Conservation (phyloP, 2,797 vertebrate species). For the Allobates femoralis region DNA sequence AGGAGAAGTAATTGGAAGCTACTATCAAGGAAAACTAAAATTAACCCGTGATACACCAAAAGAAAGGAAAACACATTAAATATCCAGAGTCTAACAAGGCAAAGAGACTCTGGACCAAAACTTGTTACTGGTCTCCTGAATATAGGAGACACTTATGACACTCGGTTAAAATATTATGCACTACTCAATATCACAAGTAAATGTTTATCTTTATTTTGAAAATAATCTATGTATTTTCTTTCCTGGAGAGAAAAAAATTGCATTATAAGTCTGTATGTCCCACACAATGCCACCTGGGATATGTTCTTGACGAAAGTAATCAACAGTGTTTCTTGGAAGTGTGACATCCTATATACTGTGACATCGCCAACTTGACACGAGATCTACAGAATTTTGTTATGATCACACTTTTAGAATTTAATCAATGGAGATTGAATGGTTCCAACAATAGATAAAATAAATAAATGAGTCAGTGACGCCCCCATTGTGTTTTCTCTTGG, state of each 20-base stretch:
- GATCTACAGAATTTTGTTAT: background rate
- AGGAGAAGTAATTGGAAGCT: no score
- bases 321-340: background rate
- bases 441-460: background rate
- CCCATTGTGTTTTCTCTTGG: slow-evolving; percentile 3
- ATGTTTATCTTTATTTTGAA: no score
- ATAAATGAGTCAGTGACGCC: slow-evolving; percentile 16
- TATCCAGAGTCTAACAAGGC: no score
- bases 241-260: background rate
- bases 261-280: background rate
- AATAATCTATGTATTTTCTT: background rate
- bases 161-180: no score
- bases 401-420: slow-evolving; percentile 4
- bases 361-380: background rate
- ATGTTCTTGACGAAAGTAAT: background rate
- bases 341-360: background rate
- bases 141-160: no score
- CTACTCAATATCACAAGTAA: no score
- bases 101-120: no score
- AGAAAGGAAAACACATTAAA: no score
- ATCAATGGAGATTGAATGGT: background rate
- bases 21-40: no score
- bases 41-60: no score
- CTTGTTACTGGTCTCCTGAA: no score
- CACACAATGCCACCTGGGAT: background rate